phyloP scores from a whole-genome alignment of 53 echinoderm and acorn worm species.

The Mesocentrotus franciscanus region DNA sequence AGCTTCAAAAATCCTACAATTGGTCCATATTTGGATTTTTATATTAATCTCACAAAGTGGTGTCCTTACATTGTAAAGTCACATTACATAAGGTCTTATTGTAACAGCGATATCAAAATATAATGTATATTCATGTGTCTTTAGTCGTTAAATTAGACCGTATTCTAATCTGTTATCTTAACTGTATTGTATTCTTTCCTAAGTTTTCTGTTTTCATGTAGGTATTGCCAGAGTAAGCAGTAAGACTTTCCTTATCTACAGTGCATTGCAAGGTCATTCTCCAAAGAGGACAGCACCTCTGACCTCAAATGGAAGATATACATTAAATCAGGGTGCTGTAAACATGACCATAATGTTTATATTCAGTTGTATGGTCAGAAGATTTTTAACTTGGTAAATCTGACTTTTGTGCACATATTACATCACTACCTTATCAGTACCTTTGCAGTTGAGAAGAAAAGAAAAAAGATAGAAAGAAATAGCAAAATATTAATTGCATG shows the following conservation, averaged over 20 bases:
- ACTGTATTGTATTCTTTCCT: slow-evolving; percentile 73
- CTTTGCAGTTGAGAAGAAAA: background rate
- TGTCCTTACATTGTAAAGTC: background rate
- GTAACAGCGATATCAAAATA: background rate
- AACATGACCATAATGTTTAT: background rate
- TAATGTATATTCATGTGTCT: background rate
- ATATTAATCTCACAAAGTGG: background rate
- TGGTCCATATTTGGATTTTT: background rate
- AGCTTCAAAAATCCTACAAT: background rate
- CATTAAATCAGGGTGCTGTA: background rate
- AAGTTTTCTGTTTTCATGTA: slow-evolving; percentile 76
- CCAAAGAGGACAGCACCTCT: background rate
- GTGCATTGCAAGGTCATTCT: slow-evolving; percentile 30
- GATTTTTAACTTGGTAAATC: background rate
- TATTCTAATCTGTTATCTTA: slow-evolving; percentile 53
- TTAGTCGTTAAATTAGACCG: background rate
- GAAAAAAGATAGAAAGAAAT: background rate
- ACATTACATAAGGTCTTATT: background rate
- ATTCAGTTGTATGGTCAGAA: background rate
- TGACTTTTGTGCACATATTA: background rate
- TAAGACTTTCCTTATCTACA: slow-evolving; percentile 44
- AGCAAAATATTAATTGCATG: background rate
- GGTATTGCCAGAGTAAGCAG: slow-evolving; percentile 75
- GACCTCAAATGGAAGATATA: background rate
- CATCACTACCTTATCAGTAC: background rate